A percentile compares a stretch with the other conserved stretches of the same genome.
These are phyloP conservation scores for Hippopotamus amphibius DNA, from an alignment of 2,113 vertebrate species.

Conservation along the genomic window DNA sequence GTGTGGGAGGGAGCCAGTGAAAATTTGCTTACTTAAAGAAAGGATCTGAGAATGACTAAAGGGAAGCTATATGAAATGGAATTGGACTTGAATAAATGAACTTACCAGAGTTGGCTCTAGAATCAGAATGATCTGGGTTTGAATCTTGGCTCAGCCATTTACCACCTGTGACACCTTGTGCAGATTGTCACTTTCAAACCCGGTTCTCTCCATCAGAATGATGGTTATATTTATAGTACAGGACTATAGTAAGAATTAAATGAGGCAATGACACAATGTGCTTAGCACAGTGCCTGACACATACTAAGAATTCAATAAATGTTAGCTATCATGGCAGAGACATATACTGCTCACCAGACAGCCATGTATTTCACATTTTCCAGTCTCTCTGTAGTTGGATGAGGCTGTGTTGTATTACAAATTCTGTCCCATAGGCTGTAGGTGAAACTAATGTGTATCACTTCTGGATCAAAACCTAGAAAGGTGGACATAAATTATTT, in stretches of 20 bases:
- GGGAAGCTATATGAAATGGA: background rate
- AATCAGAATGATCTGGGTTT: background rate
- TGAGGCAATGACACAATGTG: background rate
- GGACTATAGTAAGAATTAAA: background rate
- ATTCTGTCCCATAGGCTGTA: background rate
- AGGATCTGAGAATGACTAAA: background rate
- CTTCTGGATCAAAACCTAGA: constrained; percentile 11
- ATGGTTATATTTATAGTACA: constrained; percentile 14
- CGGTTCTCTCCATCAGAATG: background rate
- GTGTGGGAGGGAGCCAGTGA: background rate
- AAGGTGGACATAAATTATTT: background rate
- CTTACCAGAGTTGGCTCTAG: background rate
- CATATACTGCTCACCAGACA: background rate
- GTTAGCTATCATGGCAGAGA: background rate
- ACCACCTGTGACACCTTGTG: background rate
- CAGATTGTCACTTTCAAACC: background rate
- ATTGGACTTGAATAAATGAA: background rate
- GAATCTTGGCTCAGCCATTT: background rate
- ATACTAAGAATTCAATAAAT: background rate
- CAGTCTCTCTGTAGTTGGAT: background rate
- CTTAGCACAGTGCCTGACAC: background rate
- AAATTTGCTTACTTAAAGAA: background rate
- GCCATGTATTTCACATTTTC: background rate
- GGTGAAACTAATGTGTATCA: constrained; percentile 6
- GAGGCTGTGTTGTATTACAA: background rate